Base-by-base conservation (phyloP, 92 coral and sea anemone genomes). In the Palythoa grandis region DNA sequence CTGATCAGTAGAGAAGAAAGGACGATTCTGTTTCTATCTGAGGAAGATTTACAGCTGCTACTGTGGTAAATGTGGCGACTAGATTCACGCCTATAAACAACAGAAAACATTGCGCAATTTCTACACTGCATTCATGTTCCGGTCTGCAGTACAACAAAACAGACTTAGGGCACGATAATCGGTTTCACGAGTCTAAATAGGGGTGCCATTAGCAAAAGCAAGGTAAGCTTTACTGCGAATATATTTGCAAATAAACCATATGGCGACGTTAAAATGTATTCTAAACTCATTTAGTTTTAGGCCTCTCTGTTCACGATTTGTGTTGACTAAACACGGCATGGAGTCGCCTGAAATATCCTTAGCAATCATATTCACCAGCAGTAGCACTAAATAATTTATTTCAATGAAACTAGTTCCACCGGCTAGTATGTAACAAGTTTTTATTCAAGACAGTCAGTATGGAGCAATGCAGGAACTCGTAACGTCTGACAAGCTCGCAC, bases 401-500 rank as follows among this genome's bases (percentile, higher is more conserved):
- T 73, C 5, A 73, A 47, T 9, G 15, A 76, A n/a, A 22, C 7
- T 22, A n/a, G 10, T 52, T 76, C 19, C 9, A 12, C 14, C 47
- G 23, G 57, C 20, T 17, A 23, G 13, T 19, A 11, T 1, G 17
- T 16, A 72, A 5, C 6, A 40, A 8, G 40, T 40, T 14, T 29
- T 39, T 54, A 75, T 20, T 22, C 65, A 52, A 22, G 19, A 39
- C 9, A 3, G 20, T 29, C 60, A n/a, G 10, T 52, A 25, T 52
- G n/a, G 24, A 75, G 79, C 66, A 52, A 23, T 52, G 80, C 80
- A 53, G 80, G 80, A 76, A 76, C 63, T 76, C 80, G 35, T 52
- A 1, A 24, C 3, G 7, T 56, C 58, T 47, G 53, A 14, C 76
- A 39, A 38, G 0, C 8, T 61, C 19, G 5, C 78, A 23, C 82